These are phyloP conservation scores for Taeniopygia guttata DNA, from an alignment of 2,797 vertebrate species.

Conservation along the genomic window DNA sequence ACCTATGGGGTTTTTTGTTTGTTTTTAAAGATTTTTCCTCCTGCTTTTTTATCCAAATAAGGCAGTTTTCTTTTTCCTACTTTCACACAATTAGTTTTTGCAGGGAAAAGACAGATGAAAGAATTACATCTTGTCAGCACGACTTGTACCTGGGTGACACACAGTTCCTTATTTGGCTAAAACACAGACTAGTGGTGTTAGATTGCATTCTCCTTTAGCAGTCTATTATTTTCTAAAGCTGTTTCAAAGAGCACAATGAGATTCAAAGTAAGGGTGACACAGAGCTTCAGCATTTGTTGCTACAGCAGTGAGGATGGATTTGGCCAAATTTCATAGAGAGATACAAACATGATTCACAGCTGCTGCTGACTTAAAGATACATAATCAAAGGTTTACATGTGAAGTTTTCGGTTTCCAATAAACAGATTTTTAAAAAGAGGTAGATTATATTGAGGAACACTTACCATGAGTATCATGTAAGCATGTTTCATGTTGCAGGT, in stretches of 20 bases:
- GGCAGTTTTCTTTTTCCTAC: conserved; percentile 13
- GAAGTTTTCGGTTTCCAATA: neutral
- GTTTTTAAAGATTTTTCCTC: neutral
- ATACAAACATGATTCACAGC: neutral
- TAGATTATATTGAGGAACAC: neutral
- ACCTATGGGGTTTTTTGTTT: neutral
- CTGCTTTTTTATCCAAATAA: neutral
- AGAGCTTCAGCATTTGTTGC: neutral
- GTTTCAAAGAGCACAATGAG: neutral
- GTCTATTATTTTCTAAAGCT: neutral
- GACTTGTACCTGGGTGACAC: neutral
- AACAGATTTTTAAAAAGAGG: neutral
- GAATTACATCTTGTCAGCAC: conserved; percentile 23
- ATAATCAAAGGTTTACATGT: neutral
- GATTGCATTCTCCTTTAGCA: neutral
- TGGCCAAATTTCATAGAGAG: neutral
- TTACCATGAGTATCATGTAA: neutral
- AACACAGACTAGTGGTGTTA: neutral
- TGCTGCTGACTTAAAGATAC: neutral
- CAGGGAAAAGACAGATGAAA: conserved; percentile 44
- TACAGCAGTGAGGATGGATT: neutral
- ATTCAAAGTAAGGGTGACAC: neutral
- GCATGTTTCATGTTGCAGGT: neutral
- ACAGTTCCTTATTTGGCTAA: conserved; percentile 5
- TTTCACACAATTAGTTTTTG: conserved; percentile 9